phyloP scores from a whole-genome alignment of 2,797 vertebrate species.

The Anguilla pacifica region DNA sequence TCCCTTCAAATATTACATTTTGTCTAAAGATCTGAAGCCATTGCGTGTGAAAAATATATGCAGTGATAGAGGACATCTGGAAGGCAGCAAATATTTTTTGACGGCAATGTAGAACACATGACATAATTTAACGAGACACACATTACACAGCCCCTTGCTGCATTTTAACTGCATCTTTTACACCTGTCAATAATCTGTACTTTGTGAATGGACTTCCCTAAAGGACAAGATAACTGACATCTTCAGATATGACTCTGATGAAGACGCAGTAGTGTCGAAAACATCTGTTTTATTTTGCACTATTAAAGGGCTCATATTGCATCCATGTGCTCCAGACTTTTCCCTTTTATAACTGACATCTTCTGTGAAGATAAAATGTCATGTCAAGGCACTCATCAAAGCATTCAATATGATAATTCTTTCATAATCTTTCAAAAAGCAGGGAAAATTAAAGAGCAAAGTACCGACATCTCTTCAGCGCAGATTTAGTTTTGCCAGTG shows the following conservation, averaged over 20 bases:
- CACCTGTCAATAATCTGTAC: conserved; percentile 35
- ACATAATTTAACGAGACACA: too few species aligned
- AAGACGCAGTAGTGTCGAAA: too few species aligned
- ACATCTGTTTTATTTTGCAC: too few species aligned
- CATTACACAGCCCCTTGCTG: background rate
- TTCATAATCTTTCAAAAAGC: background rate
- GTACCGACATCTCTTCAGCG: background rate
- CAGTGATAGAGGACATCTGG: too few species aligned
- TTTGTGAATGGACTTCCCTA: conserved; percentile 31
- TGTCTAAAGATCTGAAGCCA: too few species aligned
- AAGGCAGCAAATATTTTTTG: too few species aligned
- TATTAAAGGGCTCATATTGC: too few species aligned
- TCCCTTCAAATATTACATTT: too few species aligned
- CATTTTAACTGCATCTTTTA: background rate
- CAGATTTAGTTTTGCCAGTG: background rate
- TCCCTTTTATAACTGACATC: background rate
- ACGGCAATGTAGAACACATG: too few species aligned
- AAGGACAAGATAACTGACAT: background rate
- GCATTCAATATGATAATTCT: background rate
- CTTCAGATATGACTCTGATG: background rate
- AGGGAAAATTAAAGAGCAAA: background rate
- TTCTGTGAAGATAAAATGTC: conserved; percentile 45
- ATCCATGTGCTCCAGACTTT: too few species aligned
- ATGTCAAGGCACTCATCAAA: background rate
- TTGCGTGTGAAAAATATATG: too few species aligned